phyloP scores from a whole-genome alignment of 2,797 vertebrate genomes.

The Enteromius anoplus region DNA sequence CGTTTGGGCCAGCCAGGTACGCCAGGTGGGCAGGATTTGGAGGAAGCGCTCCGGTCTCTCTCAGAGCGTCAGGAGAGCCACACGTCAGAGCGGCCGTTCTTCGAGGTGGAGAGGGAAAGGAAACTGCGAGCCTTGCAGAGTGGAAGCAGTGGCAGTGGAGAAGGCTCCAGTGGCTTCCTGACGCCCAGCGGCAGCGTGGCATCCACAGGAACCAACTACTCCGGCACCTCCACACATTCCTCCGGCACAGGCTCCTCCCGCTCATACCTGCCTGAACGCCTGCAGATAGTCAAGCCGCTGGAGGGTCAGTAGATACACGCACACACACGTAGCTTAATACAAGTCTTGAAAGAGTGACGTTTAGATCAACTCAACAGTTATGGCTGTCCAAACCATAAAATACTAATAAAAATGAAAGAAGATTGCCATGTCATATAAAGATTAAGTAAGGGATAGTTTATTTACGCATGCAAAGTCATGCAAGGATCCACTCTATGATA shows the following conservation, averaged over 20 bases:
- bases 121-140: slow-evolving; percentile 77
- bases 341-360: not conserved
- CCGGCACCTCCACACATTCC: slow-evolving; percentile 81
- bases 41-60: slow-evolving; percentile 80
- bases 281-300: slow-evolving; percentile 89
- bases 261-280: slow-evolving; percentile 83
- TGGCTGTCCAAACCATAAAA: too few species aligned
- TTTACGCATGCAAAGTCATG: not conserved
- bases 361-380: not conserved
- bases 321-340: not conserved
- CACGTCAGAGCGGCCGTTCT: slow-evolving; percentile 78
- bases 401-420: not conserved
- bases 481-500: not conserved
- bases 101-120: slow-evolving; percentile 81
- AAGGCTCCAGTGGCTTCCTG: slow-evolving; percentile 80
- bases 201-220: slow-evolving; percentile 84
- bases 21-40: slow-evolving; percentile 82
- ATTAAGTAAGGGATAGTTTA: too few species aligned
- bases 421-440: not conserved
- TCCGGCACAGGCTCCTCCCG: slow-evolving; percentile 81
- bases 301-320: slow-evolving; percentile 78
- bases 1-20: slow-evolving; percentile 78
- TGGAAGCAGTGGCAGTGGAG: slow-evolving; percentile 58
- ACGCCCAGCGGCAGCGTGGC: slow-evolving; percentile 81
- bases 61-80: slow-evolving; percentile 82